phyloP scores from a whole-genome alignment of 2,888 invertebrate species.

The Trisateles emortualis region DNA sequence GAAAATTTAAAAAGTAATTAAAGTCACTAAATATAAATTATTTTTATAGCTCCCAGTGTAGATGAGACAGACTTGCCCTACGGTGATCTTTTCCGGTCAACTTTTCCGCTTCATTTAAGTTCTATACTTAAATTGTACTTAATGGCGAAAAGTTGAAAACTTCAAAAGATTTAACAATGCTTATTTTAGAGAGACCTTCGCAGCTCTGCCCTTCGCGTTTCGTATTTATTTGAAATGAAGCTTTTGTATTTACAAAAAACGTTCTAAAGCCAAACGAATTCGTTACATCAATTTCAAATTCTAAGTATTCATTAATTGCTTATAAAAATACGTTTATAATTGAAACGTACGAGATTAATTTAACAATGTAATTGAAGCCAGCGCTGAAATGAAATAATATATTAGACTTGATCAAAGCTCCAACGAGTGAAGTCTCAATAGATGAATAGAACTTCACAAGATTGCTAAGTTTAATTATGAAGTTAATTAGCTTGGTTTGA shows the following conservation, averaged over 20 bases:
- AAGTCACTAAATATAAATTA: slow-evolving; percentile 30
- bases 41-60: slow-evolving; percentile 36
- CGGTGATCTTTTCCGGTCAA: slow-evolving; percentile 76
- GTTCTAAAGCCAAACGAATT: slow-evolving; percentile 53
- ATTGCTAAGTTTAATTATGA: slow-evolving; percentile 81
- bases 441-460: slow-evolving; percentile 69
- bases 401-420: slow-evolving; percentile 50
- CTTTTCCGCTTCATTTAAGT: slow-evolving; percentile 86
- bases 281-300: slow-evolving; percentile 47
- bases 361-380: slow-evolving; percentile 30
- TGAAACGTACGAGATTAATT: slow-evolving; percentile 33
- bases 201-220: slow-evolving; percentile 65
- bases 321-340: slow-evolving; percentile 33
- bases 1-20: slow-evolving; percentile 11
- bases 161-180: slow-evolving; percentile 85
- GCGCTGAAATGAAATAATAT: slow-evolving; percentile 40
- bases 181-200: slow-evolving; percentile 78
- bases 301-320: slow-evolving; percentile 38
- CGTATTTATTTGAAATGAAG: slow-evolving; percentile 68
- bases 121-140: slow-evolving; percentile 83
- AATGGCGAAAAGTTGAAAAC: slow-evolving; percentile 81
- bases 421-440: slow-evolving; percentile 63
- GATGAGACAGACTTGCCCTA: slow-evolving; percentile 28
- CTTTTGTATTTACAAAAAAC: slow-evolving; percentile 61
- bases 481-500: slow-evolving; percentile 83